Evolutionary conservation across 1,140 invertebrate genomes (phyloP), one percentile per base, ranked within the genome.

Genomic region (Papilio polyxenes): DNA sequence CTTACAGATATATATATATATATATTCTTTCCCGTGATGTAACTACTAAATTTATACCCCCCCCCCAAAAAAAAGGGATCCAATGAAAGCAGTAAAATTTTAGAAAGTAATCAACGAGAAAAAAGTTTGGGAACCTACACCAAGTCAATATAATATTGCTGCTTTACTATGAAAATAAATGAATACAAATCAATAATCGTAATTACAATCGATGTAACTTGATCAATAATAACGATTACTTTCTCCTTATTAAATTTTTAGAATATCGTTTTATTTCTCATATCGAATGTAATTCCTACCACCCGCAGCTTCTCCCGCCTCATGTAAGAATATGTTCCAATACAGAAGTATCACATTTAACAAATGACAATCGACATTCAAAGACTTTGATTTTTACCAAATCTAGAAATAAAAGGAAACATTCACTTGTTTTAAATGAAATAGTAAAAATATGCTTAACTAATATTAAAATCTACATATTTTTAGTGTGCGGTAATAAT

Each of bases 221-320:
- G 83, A 83, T 82, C 80, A 65, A 48, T 80, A 80, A 81, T 75
- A 72, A 10, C 23, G 31, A 72, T 37, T 72, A 72, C 65, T 65
- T 65, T 65, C 31, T 40, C 65, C 65, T 72, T 72, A 72, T 72
- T 72, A 37, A 72, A 72, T 15, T 72, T 72, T 72, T 37, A 72
- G 13, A 37, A 40, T 4, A 40, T 72, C 65, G 13, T 40, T 69
- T 59, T 69, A 69, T 72, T 17, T 72, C 65, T 72, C 15, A 72
- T 17, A 72, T 15, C 10, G 13, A 37, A 17, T 15, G 31, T 40
- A 72, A 72, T 72, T 72, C 11, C 23, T 72, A 72, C 65, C 65
- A 37, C 65, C 65, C 65, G 65, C 65, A 2, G 65, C 15, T 72
- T 72, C 40, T 7, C 23, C 31, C 65, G 31, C 53, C 53, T 56